phyloP scores from a whole-genome alignment of 1,140 invertebrate species.

The Carcinoscorpius rotundicauda region DNA sequence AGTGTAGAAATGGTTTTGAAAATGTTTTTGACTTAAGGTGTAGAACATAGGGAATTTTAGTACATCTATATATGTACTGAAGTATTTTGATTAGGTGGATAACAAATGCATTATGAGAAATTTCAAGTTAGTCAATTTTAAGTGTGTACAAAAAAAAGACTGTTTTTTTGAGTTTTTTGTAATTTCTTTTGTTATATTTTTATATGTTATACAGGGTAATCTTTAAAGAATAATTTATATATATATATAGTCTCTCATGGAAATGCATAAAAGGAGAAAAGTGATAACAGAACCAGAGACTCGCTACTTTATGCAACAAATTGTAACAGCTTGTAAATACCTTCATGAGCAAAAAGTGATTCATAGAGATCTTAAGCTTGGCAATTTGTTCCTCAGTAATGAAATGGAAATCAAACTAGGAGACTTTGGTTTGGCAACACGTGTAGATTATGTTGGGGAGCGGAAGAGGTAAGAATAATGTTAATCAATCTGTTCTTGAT shows the following conservation, averaged over 20 bases:
- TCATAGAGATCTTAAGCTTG: slow-evolving; percentile 55
- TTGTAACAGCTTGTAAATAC: slow-evolving; percentile 47
- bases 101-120: too few relatives aligned
- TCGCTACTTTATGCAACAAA: slow-evolving; percentile 51
- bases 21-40: too few relatives aligned
- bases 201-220: too few relatives aligned
- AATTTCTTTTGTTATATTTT: too few relatives aligned
- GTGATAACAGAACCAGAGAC: slow-evolving; percentile 51
- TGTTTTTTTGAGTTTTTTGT: slow-evolving; percentile 4
- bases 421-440: slow-evolving; percentile 56
- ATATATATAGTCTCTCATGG: slow-evolving; percentile 46
- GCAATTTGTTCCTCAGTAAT: slow-evolving; percentile 55
- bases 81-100: too few relatives aligned
- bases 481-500: too few relatives aligned
- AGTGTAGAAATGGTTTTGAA: too few relatives aligned
- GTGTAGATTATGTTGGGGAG: slow-evolving; percentile 46
- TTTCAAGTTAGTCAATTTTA: too few relatives aligned
- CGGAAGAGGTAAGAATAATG: slow-evolving; percentile 36
- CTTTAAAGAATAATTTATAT: too few relatives aligned
- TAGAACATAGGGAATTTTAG: too few relatives aligned
- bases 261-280: slow-evolving; percentile 50
- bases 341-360: slow-evolving; percentile 50
- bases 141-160: too few relatives aligned
- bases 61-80: too few relatives aligned
- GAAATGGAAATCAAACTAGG: slow-evolving; percentile 57